phyloP scores from a whole-genome alignment of 2,113 vertebrate genomes.

The Anarrhichthys ocellatus region DNA sequence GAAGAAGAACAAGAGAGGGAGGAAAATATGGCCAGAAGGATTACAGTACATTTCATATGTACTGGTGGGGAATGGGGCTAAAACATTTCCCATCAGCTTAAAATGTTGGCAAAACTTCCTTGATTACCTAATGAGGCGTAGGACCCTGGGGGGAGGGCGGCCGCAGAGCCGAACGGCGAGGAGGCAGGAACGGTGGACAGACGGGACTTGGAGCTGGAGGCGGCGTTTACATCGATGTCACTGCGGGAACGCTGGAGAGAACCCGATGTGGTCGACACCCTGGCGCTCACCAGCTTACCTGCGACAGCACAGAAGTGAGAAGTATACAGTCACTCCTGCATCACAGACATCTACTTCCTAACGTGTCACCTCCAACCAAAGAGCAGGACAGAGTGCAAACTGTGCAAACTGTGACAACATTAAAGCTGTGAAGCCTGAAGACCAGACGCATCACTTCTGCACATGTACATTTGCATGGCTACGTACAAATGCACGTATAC shows the following conservation, averaged over 20 bases:
- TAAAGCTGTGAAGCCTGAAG: background rate
- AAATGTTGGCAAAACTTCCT: conserved; percentile 11
- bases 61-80: background rate
- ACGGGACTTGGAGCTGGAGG: conserved; percentile 95
- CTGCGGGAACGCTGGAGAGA: conserved; percentile 97
- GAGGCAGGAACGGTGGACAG: conserved; percentile 87
- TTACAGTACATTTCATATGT: background rate
- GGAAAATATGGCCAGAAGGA: conserved; percentile 5
- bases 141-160: conserved; percentile 96
- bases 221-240: conserved; percentile 97
- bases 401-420: background rate
- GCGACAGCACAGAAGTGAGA: conserved; percentile 49
- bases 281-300: conserved; percentile 91
- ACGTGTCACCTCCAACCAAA: background rate
- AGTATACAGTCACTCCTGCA: background rate
- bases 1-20: conserved; percentile 3
- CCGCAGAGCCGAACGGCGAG: conserved; percentile 91
- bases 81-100: background rate
- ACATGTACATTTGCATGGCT: background rate
- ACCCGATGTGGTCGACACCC: conserved; percentile 87
- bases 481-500: background rate
- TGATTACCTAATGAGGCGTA: conserved; percentile 97
- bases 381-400: background rate
- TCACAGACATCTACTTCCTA: background rate
- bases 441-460: background rate